These are phyloP conservation scores for Planiliza haematocheilus DNA, from an alignment of 2,113 vertebrate genomes.

Conservation along the genomic window DNA sequence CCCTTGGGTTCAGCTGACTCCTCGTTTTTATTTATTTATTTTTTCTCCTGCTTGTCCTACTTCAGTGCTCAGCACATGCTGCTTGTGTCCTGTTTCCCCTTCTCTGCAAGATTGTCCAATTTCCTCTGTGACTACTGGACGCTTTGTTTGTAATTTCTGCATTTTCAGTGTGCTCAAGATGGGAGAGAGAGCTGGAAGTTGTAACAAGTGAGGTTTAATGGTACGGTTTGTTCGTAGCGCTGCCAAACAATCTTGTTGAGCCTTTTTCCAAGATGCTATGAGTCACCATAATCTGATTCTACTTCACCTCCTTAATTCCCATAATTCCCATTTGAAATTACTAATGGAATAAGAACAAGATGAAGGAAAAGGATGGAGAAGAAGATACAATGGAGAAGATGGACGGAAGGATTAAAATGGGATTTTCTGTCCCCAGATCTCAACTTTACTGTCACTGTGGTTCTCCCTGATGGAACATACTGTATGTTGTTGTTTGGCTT, in stretches of 20 bases:
- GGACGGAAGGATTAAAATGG: too few species aligned
- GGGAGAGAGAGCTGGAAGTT: neutral
- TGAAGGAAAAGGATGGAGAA: too few species aligned
- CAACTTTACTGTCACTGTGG: neutral
- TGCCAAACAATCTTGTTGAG: too few species aligned
- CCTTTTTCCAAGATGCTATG: too few species aligned
- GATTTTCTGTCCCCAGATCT: neutral
- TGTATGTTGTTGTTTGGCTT: conserved; percentile 41
- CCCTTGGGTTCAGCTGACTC: conserved; percentile 41
- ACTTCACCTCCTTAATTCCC: too few species aligned
- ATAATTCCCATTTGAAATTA: too few species aligned
- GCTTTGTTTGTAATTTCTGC: neutral
- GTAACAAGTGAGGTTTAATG: neutral
- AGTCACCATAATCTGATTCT: too few species aligned
- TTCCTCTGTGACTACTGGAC: too few species aligned
- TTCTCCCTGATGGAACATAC: conserved; percentile 6
- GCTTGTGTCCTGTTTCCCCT: conserved; percentile 15
- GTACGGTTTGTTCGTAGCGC: neutral
- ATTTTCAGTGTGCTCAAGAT: neutral
- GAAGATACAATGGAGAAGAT: too few species aligned
- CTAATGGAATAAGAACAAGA: too few species aligned
- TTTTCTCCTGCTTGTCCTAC: conserved; percentile 6
- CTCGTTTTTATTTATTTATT: conserved; percentile 37
- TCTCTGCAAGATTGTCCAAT: neutral
- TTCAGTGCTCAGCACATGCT: conserved; percentile 31